Conservation (phyloP, 2,888 invertebrate species). For the Phyto melanocephala region DNA sequence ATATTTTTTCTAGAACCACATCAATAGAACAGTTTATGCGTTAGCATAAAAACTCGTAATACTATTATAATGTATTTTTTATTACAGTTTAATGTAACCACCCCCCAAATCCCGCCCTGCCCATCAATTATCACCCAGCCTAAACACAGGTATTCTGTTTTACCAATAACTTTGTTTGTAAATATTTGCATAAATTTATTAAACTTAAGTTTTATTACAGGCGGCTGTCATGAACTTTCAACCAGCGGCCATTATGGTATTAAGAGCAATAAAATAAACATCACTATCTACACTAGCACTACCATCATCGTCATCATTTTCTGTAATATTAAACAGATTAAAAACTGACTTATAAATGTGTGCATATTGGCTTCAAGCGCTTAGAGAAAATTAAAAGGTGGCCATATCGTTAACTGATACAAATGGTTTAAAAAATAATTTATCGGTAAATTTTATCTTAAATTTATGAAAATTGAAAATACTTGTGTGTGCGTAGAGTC, state of each 20-base stretch:
- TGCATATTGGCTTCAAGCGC: too few species aligned
- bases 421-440: too few species aligned
- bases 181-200: conserved; percentile 60
- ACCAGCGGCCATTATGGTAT: neutral
- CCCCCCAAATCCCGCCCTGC: too few species aligned
- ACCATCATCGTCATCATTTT: neutral
- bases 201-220: neutral
- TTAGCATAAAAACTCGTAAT: conserved; percentile 16
- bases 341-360: conserved; percentile 1
- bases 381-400: too few species aligned
- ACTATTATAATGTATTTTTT: neutral
- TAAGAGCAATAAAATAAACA: conserved; percentile 7
- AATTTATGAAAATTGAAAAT: too few species aligned
- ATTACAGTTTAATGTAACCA: neutral
- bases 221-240: conserved; percentile 20
- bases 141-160: too few species aligned
- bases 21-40: neutral
- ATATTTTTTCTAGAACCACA: neutral
- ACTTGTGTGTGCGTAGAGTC: too few species aligned
- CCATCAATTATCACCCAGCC: too few species aligned
- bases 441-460: too few species aligned
- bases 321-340: conserved; percentile 4
- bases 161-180: conserved; percentile 1
- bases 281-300: neutral
- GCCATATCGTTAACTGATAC: too few species aligned